phyloP scores from a whole-genome alignment of 1,140 invertebrate genomes.

The Orchestia grillus region DNA sequence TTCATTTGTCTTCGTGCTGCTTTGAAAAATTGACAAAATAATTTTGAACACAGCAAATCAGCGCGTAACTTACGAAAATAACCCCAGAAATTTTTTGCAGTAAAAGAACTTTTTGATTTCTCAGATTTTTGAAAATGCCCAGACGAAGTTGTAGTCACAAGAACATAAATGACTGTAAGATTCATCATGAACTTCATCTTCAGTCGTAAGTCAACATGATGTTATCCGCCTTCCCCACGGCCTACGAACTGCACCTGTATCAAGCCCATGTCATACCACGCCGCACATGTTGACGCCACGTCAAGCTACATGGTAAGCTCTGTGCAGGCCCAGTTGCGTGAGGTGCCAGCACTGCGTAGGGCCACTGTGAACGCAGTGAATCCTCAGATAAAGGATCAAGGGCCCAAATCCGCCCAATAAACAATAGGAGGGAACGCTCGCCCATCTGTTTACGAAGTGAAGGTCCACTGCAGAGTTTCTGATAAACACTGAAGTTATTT shows the following conservation, averaged over 20 bases:
- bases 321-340: neutral
- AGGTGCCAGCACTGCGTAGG: neutral
- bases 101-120: neutral
- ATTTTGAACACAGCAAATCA: neutral
- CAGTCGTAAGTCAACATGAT: neutral
- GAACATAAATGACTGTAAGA: neutral
- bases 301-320: neutral
- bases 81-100: neutral
- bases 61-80: neutral
- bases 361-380: neutral
- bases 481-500: constrained; percentile 21
- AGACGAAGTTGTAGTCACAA: neutral
- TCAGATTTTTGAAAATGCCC: neutral
- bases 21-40: neutral
- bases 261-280: too few relatives aligned
- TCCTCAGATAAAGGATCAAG: neutral
- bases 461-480: neutral
- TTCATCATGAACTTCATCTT: neutral
- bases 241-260: neutral
- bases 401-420: neutral
- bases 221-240: too few relatives aligned
- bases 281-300: neutral
- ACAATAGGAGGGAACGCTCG: constrained; percentile 8
- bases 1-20: too few relatives aligned
- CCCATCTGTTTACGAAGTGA: neutral